Base-by-base conservation (phyloP, 2,113 vertebrate genomes). In the Cavia aperea region DNA sequence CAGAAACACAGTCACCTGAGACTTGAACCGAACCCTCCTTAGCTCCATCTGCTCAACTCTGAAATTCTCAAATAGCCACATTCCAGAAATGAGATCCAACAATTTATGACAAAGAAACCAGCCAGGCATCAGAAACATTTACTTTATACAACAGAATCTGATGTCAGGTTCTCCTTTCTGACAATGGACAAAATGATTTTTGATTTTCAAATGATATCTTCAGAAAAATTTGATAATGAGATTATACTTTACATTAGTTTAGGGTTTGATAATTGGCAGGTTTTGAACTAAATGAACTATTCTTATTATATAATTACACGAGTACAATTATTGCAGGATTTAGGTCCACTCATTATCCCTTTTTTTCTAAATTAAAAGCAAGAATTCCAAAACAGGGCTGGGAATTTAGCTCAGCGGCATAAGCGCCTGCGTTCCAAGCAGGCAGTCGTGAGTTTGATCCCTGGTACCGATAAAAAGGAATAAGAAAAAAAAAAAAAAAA, bases 151-250 rank as follows among this genome's bases (percentile, higher is more conserved):
- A 2, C 31, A 54, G 4, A 68, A 9, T 14, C 46, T 31, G 2
- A 39, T 73, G 70, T 10, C 39, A 73, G 39, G 11, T 23, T 43
- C 21, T 73, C 10, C 24, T 29, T 19, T 58, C 66, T 56, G 39
- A 65, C 2, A 9, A 63, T 14, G 73, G 19, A 91, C 9, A 75
- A 88, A 86, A 83, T 10, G 2, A 46, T 18, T 58, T 75, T 77
- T 39, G 15, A 13, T n/a, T 87, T 54, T 85, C 18, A 81, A 84
- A 85, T 18, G 2, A 33, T 26, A 24, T n/a, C 13, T 73, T 73
- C 58, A 94, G 65, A 66, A 92, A 86, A 90, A 85, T 63, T 21
- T 24, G 39, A 13, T 46, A 24, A 86, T 11, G 31, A 51, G 56
- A 9, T 33, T n/a, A 49, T 39, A 86, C 89, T 68, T 66, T 60